These are phyloP conservation scores for Apocheima hispidaria DNA, from an alignment of 2,888 invertebrate genomes.

Conservation along the genomic window DNA sequence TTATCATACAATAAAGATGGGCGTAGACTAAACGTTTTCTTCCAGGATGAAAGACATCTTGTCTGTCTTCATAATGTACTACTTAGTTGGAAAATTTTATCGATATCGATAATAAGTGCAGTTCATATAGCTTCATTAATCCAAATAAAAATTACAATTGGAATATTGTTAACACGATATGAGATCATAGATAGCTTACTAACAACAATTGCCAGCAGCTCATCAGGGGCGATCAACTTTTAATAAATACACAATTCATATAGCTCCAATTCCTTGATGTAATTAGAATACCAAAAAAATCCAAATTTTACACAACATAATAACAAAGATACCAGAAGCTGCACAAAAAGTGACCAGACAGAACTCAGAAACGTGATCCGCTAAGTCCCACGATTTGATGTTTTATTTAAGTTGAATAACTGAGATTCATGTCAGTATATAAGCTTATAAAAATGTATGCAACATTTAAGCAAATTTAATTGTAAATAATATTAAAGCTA, in stretches of 20 bases:
- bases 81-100: no score
- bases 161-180: no score
- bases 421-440: not conserved
- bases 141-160: no score
- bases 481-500: not conserved
- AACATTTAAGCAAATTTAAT: not conserved
- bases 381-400: conserved; percentile 47
- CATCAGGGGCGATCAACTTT: no score
- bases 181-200: not conserved
- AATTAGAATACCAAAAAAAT: conserved; percentile 3
- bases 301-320: conserved; percentile 1
- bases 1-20: no score
- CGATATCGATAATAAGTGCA: no score
- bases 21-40: no score
- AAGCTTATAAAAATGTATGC: not conserved
- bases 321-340: conserved; percentile 1
- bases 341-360: conserved; percentile 24
- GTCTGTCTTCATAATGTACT: no score
- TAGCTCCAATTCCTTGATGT: not conserved
- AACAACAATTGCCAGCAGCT: no score
- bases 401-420: conserved; percentile 58
- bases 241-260: not conserved
- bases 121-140: no score
- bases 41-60: no score
- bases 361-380: conserved; percentile 19